Base-by-base conservation (phyloP, 2,797 vertebrate genomes). In the Pygocentrus nattereri region DNA sequence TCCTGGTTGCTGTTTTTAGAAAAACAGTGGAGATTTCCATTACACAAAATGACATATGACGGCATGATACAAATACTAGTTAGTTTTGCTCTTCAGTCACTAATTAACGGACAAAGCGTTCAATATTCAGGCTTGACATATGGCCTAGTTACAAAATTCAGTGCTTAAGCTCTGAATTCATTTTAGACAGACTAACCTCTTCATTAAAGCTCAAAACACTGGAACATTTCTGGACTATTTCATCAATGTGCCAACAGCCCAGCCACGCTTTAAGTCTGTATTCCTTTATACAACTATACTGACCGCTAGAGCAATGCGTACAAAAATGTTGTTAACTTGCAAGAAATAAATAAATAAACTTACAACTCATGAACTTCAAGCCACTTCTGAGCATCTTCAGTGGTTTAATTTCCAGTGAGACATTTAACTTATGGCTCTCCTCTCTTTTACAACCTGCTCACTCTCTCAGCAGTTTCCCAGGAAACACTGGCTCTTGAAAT, bases 301-400 rank as follows among this genome's bases (percentile, higher is more conserved):
- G 0, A 31, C 16, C 62, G 64, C 30, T 10, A 10, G 16, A 34
- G 31, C 2, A 31, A 31, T 31, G 18, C 52, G 25, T 31, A 52
- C 5, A 56, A 12, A 31, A 25, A 34, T 27, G 13, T 25, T 38
- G n/a, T 3, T 3, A 25, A 44, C 41, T 44, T 8, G 78, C 62
- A n/a, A 13, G 65, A 18, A 80, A 76, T 58, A 13, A 49, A 80
- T 34, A 13, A 38, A 71, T 85, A 56, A 89, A 93, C 93, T 94
- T 89, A 95, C 93, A 82, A 77, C 90, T 90, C 77, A 92, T 89
- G 84, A 91, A 88, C 89, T 91, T 93, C 84, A 94, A 82, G 71
- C 87, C 89, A 75, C 87, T 89, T 87, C 88, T 89, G 79, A 92
- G 92, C 92, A 93, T 93, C 85, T 79, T 77, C 67, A 27, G 69